Percentiles rank a stretch among this genome's conserved stretches.
Evolutionary conservation across 2,797 vertebrate genomes (phyloP).

Genomic region (Neoniphon sammara): DNA sequence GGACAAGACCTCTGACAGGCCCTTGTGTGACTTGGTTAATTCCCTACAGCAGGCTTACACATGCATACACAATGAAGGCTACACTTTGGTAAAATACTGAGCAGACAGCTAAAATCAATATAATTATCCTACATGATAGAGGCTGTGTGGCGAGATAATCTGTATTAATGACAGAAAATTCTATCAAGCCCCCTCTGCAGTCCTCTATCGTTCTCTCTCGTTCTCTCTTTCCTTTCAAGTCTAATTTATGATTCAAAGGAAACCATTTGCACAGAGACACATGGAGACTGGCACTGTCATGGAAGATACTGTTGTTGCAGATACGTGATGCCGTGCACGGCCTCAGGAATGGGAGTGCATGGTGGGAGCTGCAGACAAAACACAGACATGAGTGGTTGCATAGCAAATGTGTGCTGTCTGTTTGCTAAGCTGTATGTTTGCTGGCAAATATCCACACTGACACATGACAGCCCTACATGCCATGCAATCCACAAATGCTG

Average conservation of each 20-base stretch:
- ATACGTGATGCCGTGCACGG: conserved; percentile 39
- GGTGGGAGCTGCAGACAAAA: conserved; percentile 41
- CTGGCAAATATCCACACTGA: conserved; percentile 14
- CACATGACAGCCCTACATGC: not conserved
- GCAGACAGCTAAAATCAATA: conserved; percentile 67
- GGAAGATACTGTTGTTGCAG: conserved; percentile 8
- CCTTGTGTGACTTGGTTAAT: conserved; percentile 72
- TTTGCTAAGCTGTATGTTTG: conserved; percentile 31
- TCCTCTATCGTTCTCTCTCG: conserved; percentile 59
- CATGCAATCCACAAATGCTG: too few relatives aligned
- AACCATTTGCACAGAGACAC: conserved; percentile 59
- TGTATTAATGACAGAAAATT: conserved; percentile 70
- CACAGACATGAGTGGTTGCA: conserved; percentile 28
- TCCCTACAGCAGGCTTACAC: conserved; percentile 51
- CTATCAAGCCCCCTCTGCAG: conserved; percentile 57
- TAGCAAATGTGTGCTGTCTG: conserved; percentile 39
- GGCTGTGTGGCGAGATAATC: conserved; percentile 58
- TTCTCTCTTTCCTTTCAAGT: conserved; percentile 63
- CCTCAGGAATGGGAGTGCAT: conserved; percentile 21
- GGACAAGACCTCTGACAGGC: conserved; percentile 69
- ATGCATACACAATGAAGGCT: conserved; percentile 53
- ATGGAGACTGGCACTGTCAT: conserved; percentile 47
- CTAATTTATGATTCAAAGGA: conserved; percentile 69
- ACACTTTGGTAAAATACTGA: conserved; percentile 57
- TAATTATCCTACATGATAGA: conserved; percentile 67